phyloP scores from a whole-genome alignment of 2,797 vertebrate genomes.

The Hypotaenidia philippensis region DNA sequence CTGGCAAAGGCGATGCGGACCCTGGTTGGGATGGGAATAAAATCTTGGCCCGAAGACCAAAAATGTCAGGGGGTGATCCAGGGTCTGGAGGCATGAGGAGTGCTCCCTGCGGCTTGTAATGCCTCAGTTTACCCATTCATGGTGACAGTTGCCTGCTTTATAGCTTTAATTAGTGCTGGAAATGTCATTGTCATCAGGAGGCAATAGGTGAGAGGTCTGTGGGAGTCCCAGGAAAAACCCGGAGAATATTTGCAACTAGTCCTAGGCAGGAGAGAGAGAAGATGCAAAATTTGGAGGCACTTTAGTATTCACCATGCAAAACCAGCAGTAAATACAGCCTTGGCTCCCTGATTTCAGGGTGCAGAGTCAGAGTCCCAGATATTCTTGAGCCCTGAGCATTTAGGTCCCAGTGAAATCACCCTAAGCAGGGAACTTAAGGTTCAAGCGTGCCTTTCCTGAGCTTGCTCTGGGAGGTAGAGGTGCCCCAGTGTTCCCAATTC shows the following conservation, averaged over 20 bases:
- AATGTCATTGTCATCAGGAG: not conserved
- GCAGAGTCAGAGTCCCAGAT: not conserved
- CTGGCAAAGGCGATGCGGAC: not conserved
- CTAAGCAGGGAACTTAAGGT: not conserved
- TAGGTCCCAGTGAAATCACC: not conserved
- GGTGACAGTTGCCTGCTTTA: not conserved
- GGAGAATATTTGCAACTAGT: not conserved
- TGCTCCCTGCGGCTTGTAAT: not conserved
- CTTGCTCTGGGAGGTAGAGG: not conserved
- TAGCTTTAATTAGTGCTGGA: not conserved
- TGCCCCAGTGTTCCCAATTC: not conserved
- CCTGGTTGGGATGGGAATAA: not conserved
- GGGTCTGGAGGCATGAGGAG: not conserved
- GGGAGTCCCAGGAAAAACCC: not conserved
- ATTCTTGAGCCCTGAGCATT: not conserved
- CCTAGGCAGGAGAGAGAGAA: not conserved
- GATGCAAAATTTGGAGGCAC: not conserved
- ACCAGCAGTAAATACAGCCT: not conserved
- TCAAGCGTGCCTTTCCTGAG: not conserved
- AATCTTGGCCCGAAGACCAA: not conserved
- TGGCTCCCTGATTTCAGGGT: not conserved
- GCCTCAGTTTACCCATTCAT: not conserved
- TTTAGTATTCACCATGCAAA: not conserved
- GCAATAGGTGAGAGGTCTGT: not conserved
- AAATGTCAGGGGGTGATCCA: not conserved